A percentile compares a stretch with the other conserved stretches of the same genome.
Evolutionary conservation across 64 coral and sea anemone genomes (phyloP).

Genomic region (Stichodactyla helianthus): DNA sequence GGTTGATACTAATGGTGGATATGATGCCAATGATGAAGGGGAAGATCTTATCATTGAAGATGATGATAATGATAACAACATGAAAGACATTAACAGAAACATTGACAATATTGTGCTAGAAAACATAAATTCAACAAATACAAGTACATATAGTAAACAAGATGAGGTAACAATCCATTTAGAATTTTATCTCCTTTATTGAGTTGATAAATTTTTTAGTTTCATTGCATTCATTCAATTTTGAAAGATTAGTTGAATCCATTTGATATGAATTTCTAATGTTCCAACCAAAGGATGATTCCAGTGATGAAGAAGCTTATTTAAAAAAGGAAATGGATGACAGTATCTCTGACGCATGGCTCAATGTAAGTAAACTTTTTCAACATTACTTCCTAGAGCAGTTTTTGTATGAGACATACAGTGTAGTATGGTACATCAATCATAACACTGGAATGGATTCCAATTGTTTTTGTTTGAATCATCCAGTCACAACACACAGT

Average conservation of each 20-base stretch:
- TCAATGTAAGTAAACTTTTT: conserved; percentile 52
- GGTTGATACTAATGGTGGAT: conserved; percentile 11
- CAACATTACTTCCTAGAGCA: neutral
- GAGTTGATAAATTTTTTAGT: too few species aligned
- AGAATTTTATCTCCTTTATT: too few species aligned
- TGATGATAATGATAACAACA: conserved; percentile 25
- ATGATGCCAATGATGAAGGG: conserved; percentile 26
- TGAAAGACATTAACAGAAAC: neutral
- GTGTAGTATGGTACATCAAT: too few species aligned
- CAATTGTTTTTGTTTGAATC: too few species aligned
- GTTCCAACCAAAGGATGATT: conserved; percentile 10
- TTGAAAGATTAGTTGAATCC: too few species aligned
- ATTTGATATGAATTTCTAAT: neutral
- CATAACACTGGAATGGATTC: too few species aligned
- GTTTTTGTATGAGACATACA: neutral
- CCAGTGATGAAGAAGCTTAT: conserved; percentile 54
- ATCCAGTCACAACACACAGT: too few species aligned
- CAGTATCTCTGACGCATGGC: conserved; percentile 91
- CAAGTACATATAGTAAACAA: neutral
- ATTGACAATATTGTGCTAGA: too few species aligned
- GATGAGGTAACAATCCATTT: neutral
- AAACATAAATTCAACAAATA: neutral
- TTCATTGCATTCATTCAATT: too few species aligned
- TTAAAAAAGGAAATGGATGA: conserved; percentile 89
- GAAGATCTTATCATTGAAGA: conserved; percentile 44